Base-by-base conservation (phyloP, 2,797 vertebrate species). In the Crenichthys baileyi region DNA sequence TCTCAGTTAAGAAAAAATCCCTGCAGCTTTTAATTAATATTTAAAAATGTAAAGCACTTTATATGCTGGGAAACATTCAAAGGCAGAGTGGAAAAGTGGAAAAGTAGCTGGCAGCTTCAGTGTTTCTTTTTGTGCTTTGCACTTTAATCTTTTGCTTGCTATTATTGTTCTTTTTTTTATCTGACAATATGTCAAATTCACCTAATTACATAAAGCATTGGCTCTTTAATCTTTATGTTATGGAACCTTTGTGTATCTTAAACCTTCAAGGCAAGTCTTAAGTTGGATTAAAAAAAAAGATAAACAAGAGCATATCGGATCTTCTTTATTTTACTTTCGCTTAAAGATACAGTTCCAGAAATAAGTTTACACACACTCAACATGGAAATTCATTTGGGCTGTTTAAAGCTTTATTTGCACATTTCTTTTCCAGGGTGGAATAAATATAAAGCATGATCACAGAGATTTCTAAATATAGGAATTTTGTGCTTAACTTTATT, bases 21-120 rank as follows among this genome's bases (percentile, higher is more conserved):
- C 82, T 20, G 5, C 71, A 88, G 89, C 29, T 75, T 85, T 83
- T 72, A 78, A 84, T 90, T 86, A 84, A 67, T 67, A 41, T 67
- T 24, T 67, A 12, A 41, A 41, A 67, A 39, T 24, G 20, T 24
- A 13, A 67, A 41, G 7, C 8, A 11, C 13, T n/a, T 41, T 7
- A 15, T 29, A 20, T 44, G 15, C 24, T 41, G 36, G 39, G 11
- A 20, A 46, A 50, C n/a, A 24, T 56, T 73, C 22, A 60, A 29
- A 29, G 6, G 56, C 8, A 46, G n/a, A 41, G 63, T 67, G 12
- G 36, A 31, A 20, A 24, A 39, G 22, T 41, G 36, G 36, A 67
- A 24, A 13, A 24, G 20, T 67, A 41, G 36, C 51, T 39, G 63
- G 36, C 63, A 24, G 9, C 20, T 22, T 41, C 9, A 41, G 4